A percentile compares a stretch with the other conserved stretches of the same genome.
Evolutionary conservation across 1,140 invertebrate genomes (phyloP).

Genomic region (Lepidotrigona ventralis): DNA sequence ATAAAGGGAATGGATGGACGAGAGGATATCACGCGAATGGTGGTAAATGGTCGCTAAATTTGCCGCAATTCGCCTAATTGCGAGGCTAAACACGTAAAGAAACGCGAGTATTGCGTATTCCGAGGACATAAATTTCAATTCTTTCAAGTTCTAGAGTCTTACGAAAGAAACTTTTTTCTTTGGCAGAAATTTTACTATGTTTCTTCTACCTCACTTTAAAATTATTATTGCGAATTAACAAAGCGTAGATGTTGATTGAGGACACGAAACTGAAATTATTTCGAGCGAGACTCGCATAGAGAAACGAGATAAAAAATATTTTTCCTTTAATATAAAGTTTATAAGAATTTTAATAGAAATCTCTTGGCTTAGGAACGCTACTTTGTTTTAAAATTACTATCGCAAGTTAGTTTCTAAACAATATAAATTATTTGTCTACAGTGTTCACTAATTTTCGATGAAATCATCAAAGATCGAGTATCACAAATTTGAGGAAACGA

Average conservation of each 20-base stretch:
- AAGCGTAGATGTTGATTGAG: neutral
- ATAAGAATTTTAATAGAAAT: no score
- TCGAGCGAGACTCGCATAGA: no score
- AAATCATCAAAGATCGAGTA: no score
- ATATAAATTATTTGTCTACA: no score
- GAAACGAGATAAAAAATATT: no score
- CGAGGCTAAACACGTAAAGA: neutral
- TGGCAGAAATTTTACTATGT: neutral
- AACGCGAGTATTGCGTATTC: neutral
- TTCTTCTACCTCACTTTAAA: neutral
- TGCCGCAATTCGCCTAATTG: constrained; percentile 24
- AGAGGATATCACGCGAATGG: neutral
- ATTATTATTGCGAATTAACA: neutral
- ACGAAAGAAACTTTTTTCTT: neutral
- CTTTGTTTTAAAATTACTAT: no score
- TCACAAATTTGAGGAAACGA: no score
- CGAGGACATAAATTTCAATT: neutral
- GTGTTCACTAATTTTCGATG: no score
- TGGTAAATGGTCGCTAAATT: constrained; percentile 19
- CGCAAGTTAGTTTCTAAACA: no score
- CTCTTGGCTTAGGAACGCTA: no score
- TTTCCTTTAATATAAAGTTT: no score
- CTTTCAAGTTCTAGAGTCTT: neutral
- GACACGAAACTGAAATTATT: no score
- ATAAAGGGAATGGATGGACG: neutral